phyloP scores from a whole-genome alignment of 1,140 invertebrate genomes.

The Apocrypta bakeri region DNA sequence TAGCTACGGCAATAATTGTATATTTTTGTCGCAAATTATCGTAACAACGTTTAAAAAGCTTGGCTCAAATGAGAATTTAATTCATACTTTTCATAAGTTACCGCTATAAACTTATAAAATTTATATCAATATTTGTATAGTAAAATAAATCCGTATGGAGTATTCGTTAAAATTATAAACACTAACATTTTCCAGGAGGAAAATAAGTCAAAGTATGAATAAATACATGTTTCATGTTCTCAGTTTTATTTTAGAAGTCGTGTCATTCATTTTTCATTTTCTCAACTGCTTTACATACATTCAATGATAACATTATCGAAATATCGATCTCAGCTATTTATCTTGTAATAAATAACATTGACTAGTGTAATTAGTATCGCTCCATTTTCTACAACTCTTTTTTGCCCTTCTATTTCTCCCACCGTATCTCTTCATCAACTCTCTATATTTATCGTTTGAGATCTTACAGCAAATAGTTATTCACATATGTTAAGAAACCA shows the following conservation, averaged over 20 bases:
- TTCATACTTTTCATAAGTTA: too few species aligned
- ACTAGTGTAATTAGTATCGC: slow-evolving; percentile 43
- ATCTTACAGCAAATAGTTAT: too few species aligned
- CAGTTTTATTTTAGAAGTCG: too few species aligned
- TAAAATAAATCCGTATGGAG: too few species aligned
- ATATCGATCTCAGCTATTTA: slow-evolving; percentile 50
- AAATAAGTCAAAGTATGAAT: not conserved
- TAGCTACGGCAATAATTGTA: too few species aligned
- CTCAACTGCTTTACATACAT: not conserved
- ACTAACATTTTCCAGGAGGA: not conserved
- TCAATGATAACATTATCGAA: slow-evolving; percentile 35
- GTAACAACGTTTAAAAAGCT: too few species aligned
- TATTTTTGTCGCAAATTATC: too few species aligned
- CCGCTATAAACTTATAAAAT: too few species aligned
- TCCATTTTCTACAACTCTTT: not conserved
- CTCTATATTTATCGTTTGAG: not conserved
- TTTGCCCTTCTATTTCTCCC: not conserved
- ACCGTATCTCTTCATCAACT: not conserved
- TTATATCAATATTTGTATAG: too few species aligned
- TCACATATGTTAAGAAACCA: too few species aligned
- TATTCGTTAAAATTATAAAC: too few species aligned
- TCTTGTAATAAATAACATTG: slow-evolving; percentile 46
- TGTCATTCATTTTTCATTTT: not conserved
- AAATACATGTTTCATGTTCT: not conserved
- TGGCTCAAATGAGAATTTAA: too few species aligned